phyloP scores from a whole-genome alignment of 2,888 invertebrate species.

The Chloroclysta siterata region DNA sequence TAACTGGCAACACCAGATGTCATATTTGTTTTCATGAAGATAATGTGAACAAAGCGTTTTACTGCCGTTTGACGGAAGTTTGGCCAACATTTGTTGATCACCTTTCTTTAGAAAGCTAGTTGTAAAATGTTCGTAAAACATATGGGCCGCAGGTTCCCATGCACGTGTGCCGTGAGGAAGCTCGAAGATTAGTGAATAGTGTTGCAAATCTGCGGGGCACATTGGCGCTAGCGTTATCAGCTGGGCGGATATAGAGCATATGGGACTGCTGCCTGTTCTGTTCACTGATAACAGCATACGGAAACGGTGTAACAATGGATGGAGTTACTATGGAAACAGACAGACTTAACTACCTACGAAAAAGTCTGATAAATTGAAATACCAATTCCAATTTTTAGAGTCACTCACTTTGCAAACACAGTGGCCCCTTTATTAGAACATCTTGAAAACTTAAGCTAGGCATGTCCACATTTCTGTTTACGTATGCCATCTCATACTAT shows the following conservation, averaged over 20 bases:
- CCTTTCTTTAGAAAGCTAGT: constrained; percentile 78
- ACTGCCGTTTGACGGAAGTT: constrained; percentile 61
- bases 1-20: constrained; percentile 41
- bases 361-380: too few relatives aligned
- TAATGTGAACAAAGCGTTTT: constrained; percentile 57
- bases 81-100: constrained; percentile 70
- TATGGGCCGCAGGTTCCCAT: constrained; percentile 67
- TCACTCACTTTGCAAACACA: too few relatives aligned
- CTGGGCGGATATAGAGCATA: constrained; percentile 41
- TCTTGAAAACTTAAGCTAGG: too few relatives aligned
- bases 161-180: constrained; percentile 71
- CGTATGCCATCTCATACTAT: too few relatives aligned
- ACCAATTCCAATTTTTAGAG: too few relatives aligned
- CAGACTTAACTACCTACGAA: too few relatives aligned
- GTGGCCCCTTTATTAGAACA: too few relatives aligned
- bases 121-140: constrained; percentile 81
- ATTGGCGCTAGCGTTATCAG: constrained; percentile 62
- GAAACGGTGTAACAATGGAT: background rate
- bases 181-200: constrained; percentile 38
- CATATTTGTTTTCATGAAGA: constrained; percentile 47
- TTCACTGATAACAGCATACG: constrained; percentile 21
- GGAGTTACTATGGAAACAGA: background rate
- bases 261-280: constrained; percentile 21
- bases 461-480: too few relatives aligned
- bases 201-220: constrained; percentile 79